Conservation (phyloP, 1,140 invertebrate species). For the Potamilus streckersoni region DNA sequence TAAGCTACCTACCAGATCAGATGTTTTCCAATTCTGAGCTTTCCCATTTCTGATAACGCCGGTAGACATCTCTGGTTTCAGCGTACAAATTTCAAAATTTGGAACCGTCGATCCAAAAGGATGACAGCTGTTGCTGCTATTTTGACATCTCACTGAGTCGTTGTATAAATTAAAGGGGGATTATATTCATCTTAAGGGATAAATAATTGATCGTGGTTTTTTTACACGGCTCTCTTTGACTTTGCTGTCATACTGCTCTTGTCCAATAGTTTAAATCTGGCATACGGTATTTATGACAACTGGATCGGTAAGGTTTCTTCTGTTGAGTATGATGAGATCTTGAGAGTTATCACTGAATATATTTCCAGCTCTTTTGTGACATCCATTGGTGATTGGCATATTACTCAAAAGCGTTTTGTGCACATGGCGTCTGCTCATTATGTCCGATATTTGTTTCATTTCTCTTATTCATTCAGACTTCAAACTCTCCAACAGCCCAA, state of each 20-base stretch:
- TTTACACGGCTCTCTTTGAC: too few relatives aligned
- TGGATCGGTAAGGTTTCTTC: neutral
- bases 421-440: conserved; percentile 3
- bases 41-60: conserved; percentile 1
- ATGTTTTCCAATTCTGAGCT: conserved; percentile 8
- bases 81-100: too few relatives aligned
- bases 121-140: too few relatives aligned
- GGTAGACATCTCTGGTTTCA: conserved; percentile 7
- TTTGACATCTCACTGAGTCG: neutral
- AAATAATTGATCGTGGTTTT: too few relatives aligned
- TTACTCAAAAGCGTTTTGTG: neutral
- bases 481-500: conserved; percentile 10
- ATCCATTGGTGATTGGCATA: too few relatives aligned
- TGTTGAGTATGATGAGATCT: too few relatives aligned
- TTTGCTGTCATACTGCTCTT: too few relatives aligned
- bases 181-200: neutral
- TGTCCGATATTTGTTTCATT: neutral
- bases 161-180: neutral
- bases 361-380: too few relatives aligned
- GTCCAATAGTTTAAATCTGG: too few relatives aligned
- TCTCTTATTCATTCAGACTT: neutral
- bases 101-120: too few relatives aligned
- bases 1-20: neutral
- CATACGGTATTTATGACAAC: neutral
- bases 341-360: too few relatives aligned